phyloP scores from a whole-genome alignment of 53 echinoderm and acorn worm genomes.

The Luidia sarsii region DNA sequence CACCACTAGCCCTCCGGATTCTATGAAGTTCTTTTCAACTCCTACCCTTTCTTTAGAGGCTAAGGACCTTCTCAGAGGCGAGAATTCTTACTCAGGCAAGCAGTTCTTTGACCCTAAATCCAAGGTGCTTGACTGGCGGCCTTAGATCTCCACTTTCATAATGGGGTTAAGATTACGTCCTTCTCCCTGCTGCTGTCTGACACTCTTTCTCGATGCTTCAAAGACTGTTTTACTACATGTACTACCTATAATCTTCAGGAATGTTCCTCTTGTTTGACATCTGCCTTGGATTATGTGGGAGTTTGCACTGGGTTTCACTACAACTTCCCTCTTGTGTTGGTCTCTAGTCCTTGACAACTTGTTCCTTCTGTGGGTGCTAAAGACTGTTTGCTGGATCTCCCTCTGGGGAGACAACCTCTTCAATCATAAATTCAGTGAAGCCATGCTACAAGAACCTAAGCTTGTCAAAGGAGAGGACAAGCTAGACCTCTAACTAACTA shows the following conservation, averaged over 20 bases:
- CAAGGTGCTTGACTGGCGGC: neutral
- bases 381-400: no score
- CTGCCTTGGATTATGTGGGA: neutral
- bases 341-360: no score
- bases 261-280: neutral
- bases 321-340: no score
- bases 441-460: slow-evolving; percentile 1
- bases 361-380: no score
- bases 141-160: neutral
- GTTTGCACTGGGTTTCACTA: neutral
- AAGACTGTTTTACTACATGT: neutral
- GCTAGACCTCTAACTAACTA: slow-evolving; percentile 29
- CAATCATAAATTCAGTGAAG: neutral
- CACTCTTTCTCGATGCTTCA: neutral
- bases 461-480: neutral
- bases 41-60: neutral
- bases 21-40: neutral
- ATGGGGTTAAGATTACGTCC: neutral
- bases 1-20: neutral
- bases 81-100: neutral
- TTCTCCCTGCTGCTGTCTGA: neutral
- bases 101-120: neutral
- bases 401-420: no score
- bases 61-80: neutral
- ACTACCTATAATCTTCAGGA: neutral